These are phyloP conservation scores for Bombus superbus DNA, from an alignment of 1,140 invertebrate genomes.

Conservation along the genomic window DNA sequence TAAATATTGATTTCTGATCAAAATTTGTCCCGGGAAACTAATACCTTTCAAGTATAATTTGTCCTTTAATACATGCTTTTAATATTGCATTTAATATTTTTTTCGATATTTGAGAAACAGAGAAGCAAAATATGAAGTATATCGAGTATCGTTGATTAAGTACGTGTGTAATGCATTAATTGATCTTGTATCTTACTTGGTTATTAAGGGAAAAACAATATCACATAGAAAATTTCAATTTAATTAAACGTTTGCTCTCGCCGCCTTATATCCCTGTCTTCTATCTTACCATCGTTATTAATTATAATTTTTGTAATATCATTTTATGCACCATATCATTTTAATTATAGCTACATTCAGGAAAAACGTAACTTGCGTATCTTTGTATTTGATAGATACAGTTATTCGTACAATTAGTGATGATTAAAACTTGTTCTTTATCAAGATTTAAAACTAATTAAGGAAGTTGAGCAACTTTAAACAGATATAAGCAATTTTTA, in stretches of 20 bases:
- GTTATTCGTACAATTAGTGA: neutral
- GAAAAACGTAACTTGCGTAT: neutral
- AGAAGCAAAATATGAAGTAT: too few species aligned
- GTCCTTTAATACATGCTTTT: too few species aligned
- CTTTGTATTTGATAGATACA: neutral
- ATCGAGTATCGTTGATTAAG: too few species aligned
- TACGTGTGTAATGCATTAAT: too few species aligned
- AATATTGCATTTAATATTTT: too few species aligned
- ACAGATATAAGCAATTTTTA: neutral
- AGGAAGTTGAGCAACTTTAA: neutral
- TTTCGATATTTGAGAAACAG: too few species aligned
- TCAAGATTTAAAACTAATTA: neutral
- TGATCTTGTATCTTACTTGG: too few species aligned
- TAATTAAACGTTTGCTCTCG: neutral
- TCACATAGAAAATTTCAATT: neutral
- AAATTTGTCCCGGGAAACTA: too few species aligned
- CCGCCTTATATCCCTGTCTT: neutral
- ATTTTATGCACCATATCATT: neutral
- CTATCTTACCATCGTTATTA: neutral
- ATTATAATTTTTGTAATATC: neutral
- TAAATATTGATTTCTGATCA: too few species aligned
- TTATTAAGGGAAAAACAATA: neutral
- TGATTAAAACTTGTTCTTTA: neutral
- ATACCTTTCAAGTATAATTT: too few species aligned
- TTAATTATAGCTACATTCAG: neutral